phyloP scores from a whole-genome alignment of 2,797 vertebrate genomes.

The Ptychadena robeensis region DNA sequence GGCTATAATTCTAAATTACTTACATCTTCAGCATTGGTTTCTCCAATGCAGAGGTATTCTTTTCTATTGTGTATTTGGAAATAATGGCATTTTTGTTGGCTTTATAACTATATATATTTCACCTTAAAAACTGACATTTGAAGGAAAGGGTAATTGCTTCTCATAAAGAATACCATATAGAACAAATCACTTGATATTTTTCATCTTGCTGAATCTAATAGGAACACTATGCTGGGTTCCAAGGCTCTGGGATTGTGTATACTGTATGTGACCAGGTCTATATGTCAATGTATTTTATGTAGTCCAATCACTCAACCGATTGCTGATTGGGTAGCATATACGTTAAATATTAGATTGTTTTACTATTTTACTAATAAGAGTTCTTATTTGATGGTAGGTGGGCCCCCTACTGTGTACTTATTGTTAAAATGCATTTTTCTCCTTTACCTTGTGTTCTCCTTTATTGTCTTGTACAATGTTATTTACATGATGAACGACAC shows the following conservation, averaged over 20 bases:
- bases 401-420: too few relatives aligned
- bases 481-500: too few relatives aligned
- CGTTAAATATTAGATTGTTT: too few relatives aligned
- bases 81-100: neutral
- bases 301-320: neutral
- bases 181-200: neutral
- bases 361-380: neutral
- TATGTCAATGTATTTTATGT: neutral
- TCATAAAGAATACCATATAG: neutral
- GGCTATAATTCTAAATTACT: neutral
- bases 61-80: neutral
- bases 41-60: neutral
- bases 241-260: neutral
- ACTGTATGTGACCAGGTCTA: neutral
- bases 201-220: neutral
- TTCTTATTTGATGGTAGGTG: neutral
- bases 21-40: neutral
- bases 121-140: too few relatives aligned
- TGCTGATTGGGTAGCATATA: neutral
- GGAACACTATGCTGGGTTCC: neutral
- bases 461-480: neutral
- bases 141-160: too few relatives aligned
- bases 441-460: neutral
- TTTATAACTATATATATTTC: too few relatives aligned
- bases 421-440: neutral